Base-by-base conservation (phyloP, 2,113 vertebrate genomes). In the Macquaria ambigua region DNA sequence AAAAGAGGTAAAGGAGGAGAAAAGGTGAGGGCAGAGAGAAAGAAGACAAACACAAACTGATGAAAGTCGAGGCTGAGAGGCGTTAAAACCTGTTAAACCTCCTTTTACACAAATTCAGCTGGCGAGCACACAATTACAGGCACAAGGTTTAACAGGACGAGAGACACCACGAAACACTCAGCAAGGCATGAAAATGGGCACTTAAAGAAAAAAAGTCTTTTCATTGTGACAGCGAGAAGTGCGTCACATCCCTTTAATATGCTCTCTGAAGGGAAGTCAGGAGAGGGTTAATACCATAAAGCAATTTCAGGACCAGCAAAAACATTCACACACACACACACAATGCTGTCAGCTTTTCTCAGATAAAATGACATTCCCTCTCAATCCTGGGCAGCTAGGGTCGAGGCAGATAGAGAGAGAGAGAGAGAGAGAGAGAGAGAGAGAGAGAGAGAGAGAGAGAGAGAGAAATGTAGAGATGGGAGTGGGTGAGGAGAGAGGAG, bases 221-320 rank as follows among this genome's bases (percentile, higher is more conserved):
- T 70, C 59, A 75, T 80, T 71, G 46, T 20, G 79, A 76, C 64
- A 43, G 31, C 0, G 48, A 79, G 56, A 69, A 62, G n/a, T 16
- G 21, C 1, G 0, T 59, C 72, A 31, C 69, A 21, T 81, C 52
- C 7, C 34, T 58, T 68, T 68, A 34, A 66, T 25, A 66, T 1
- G 76, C 48, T 77, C 62, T 78, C 52, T 80, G 77, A 62, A 43
- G 74, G 41, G 63, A 67, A 58, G 74, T 64, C 58, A 74, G 63
- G 74, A 74, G 50, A 73, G 74, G 88, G 85, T 90, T 92, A 88
- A 90, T 63, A 46, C 43, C 70, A 72, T 0, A 48, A 28, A 84
- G 77, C 77, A 66, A 55, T 67, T 79, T 41, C 53, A 83, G 6
- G 10, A 64, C 58, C 55, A 50, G 74, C 2, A 46, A 61, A 53